These are phyloP conservation scores for Strigamia transsilvanica DNA, from an alignment of 2,888 invertebrate genomes.

Conservation along the genomic window DNA sequence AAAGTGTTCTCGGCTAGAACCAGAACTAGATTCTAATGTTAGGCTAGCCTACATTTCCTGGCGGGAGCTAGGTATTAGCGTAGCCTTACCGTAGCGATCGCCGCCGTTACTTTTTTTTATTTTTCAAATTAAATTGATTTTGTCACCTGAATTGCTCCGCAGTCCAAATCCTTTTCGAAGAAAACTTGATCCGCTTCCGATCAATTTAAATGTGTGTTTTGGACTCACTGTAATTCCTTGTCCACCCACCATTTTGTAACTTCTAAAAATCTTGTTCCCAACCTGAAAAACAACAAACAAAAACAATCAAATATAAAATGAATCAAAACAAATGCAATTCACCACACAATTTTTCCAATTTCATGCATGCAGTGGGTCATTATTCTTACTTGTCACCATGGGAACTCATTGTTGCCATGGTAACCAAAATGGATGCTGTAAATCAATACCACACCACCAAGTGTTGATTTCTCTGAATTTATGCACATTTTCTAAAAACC, in stretches of 20 bases:
- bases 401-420: not conserved
- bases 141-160: conserved; percentile 1
- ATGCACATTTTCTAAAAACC: too few relatives aligned
- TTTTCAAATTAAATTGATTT: too few relatives aligned
- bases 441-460: not conserved
- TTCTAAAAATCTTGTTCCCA: not conserved
- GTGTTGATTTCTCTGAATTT: too few relatives aligned
- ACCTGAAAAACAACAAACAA: not conserved
- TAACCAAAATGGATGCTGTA: conserved; percentile 6
- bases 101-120: too few relatives aligned
- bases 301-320: not conserved
- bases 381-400: not conserved
- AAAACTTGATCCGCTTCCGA: conserved; percentile 24
- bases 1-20: too few relatives aligned
- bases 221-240: conserved; percentile 15
- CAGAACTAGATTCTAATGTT: too few relatives aligned
- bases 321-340: not conserved
- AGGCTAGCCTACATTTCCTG: too few relatives aligned
- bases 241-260: conserved; percentile 1
- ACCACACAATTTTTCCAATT: not conserved
- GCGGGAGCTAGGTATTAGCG: too few relatives aligned
- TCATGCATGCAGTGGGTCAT: not conserved
- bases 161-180: not conserved
- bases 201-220: conserved; percentile 13
- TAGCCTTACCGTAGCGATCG: too few relatives aligned